phyloP scores from a whole-genome alignment of 2,113 vertebrate species.

The Spheniscus mendiculus region DNA sequence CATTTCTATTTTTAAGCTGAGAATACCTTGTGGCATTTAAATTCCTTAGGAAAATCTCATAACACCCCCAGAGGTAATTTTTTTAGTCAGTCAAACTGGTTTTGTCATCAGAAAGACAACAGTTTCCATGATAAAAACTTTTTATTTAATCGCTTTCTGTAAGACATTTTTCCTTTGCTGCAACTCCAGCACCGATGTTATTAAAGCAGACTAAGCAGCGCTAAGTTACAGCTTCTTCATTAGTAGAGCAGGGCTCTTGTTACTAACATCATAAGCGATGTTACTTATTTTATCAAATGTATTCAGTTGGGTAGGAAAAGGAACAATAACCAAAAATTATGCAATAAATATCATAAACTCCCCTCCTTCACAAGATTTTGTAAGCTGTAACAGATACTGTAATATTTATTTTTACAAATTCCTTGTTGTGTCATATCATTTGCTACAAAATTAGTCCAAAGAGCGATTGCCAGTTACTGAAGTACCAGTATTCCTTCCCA shows the following conservation, averaged over 20 bases:
- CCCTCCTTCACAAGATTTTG: not conserved
- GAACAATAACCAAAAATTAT: not conserved
- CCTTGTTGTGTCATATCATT: fast-evolving
- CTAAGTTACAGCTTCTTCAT: not conserved
- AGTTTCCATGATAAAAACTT: constrained; percentile 37
- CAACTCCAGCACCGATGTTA: not conserved
- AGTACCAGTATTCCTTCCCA: fast-evolving
- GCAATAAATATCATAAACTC: not conserved
- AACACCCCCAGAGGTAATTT: constrained; percentile 48
- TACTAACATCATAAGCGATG: not conserved
- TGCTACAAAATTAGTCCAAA: not conserved
- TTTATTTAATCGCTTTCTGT: not conserved
- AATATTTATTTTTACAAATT: not conserved
- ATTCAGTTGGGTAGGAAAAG: not conserved
- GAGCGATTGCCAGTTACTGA: fast-evolving
- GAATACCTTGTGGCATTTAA: constrained; percentile 64
- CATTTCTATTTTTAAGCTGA: constrained; percentile 58
- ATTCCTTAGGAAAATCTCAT: constrained; percentile 47
- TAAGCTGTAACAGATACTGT: not conserved
- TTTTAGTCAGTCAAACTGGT: constrained; percentile 39
- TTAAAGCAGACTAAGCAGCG: not conserved
- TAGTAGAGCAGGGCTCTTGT: not conserved
- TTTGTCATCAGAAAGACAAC: constrained; percentile 47
- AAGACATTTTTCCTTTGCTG: not conserved
- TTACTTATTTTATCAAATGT: not conserved